phyloP scores from a whole-genome alignment of 1,140 invertebrate genomes.

The Microplitis demolitor region DNA sequence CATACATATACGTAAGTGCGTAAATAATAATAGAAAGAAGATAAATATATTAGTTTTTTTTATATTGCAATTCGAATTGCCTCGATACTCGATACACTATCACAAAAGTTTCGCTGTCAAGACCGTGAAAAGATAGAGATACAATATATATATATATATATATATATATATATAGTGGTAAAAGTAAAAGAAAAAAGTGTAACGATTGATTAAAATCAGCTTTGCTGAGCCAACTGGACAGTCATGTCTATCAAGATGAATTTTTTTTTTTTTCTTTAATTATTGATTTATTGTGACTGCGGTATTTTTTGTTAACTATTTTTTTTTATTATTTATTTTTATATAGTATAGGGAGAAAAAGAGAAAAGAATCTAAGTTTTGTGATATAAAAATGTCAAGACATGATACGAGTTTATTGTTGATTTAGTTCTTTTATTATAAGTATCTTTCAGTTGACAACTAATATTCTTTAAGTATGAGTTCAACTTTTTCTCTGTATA shows the following conservation, averaged over 20 bases:
- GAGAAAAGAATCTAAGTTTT: neutral
- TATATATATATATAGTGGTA: neutral
- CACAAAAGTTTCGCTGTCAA: neutral
- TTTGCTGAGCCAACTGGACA: neutral
- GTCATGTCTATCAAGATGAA: neutral
- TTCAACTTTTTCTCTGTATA: neutral
- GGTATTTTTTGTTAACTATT: neutral
- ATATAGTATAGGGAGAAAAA: neutral
- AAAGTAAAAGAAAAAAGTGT: neutral
- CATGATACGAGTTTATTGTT: neutral
- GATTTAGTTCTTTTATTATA: neutral
- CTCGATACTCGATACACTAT: neutral
- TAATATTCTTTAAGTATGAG: constrained; percentile 3
- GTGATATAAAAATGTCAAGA: neutral
- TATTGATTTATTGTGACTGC: neutral
- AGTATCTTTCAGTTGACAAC: constrained; percentile 4
- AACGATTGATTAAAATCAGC: constrained; percentile 1
- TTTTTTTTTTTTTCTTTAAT: neutral
- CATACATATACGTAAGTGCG: too few relatives aligned
- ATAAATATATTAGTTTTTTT: neutral
- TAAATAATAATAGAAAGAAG: too few relatives aligned
- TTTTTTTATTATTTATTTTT: too few relatives aligned
- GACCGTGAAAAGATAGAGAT: neutral
- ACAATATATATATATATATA: neutral
- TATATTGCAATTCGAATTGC: neutral